phyloP scores from a whole-genome alignment of 2,888 invertebrate species.

The Cantharis rustica region DNA sequence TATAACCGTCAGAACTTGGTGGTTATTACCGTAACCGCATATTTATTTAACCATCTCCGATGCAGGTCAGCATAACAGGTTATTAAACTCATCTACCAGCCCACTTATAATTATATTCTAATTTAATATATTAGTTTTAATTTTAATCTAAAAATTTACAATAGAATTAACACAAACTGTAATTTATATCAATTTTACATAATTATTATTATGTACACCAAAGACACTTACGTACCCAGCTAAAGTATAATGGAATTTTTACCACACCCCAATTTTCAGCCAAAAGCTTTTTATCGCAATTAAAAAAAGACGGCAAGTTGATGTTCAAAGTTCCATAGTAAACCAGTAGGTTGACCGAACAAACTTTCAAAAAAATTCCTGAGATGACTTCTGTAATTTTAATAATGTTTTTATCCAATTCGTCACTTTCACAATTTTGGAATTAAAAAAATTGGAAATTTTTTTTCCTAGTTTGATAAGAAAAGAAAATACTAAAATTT shows the following conservation, averaged over 20 bases:
- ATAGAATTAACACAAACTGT: neutral
- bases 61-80: constrained; percentile 31
- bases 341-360: constrained; percentile 17
- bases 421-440: neutral
- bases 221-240: neutral
- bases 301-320: constrained; percentile 15
- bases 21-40: constrained; percentile 8
- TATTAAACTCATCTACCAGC: constrained; percentile 22
- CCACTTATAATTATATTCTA: constrained; percentile 13
- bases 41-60: constrained; percentile 16
- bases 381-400: neutral
- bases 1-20: constrained; percentile 4
- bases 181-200: neutral
- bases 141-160: neutral
- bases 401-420: neutral
- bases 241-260: constrained; percentile 16
- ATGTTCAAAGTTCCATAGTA: constrained; percentile 25
- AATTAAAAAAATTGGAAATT: neutral
- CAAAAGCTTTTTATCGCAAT: constrained; percentile 14
- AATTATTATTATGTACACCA: neutral
- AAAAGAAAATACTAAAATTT: neutral
- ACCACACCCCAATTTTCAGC: constrained; percentile 28
- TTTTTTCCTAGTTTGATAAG: neutral
- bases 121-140: neutral
- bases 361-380: constrained; percentile 14